Percentiles rank a stretch among this genome's conserved stretches.
These are phyloP conservation scores for Germaria angustata DNA, from an alignment of 2,888 invertebrate species.

Conservation along the genomic window DNA sequence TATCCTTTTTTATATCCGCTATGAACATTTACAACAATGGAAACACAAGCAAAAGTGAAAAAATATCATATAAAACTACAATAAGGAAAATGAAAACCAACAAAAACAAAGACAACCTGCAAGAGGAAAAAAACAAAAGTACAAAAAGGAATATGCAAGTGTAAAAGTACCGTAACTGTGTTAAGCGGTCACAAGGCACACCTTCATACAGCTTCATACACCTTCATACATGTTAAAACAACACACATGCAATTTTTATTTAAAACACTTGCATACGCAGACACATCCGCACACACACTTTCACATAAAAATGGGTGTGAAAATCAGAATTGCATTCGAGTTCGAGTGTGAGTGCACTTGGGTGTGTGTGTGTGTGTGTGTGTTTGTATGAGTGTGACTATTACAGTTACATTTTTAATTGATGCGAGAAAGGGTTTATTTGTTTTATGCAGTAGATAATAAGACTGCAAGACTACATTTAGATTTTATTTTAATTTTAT, in stretches of 20 bases:
- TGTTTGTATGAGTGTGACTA: slow-evolving; percentile 4
- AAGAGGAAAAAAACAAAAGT: not conserved
- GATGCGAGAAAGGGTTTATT: slow-evolving; percentile 29
- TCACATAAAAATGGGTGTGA: slow-evolving; percentile 24
- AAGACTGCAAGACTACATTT: not conserved
- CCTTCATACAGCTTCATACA: slow-evolving; percentile 62
- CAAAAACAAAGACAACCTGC: slow-evolving; percentile 1
- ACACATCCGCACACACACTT: not conserved
- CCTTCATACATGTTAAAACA: slow-evolving; percentile 46
- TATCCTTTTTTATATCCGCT: slow-evolving; percentile 43
- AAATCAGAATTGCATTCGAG: slow-evolving; percentile 1
- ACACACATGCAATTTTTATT: slow-evolving; percentile 46
- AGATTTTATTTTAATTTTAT: not conserved
- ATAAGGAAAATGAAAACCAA: slow-evolving; percentile 32
- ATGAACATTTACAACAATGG: slow-evolving; percentile 13
- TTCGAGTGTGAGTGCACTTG: not conserved
- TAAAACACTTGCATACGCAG: not conserved
- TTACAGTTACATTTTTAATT: slow-evolving; percentile 21
- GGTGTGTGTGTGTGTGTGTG: not conserved
- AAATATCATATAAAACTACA: slow-evolving; percentile 15
- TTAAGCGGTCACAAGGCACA: slow-evolving; percentile 67
- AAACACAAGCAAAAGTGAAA: not conserved
- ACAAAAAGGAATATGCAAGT: slow-evolving; percentile 12
- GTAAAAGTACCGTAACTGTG: slow-evolving; percentile 60
- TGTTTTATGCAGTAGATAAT: slow-evolving; percentile 32